phyloP scores from a whole-genome alignment of 92 coral and sea anemone genomes.

The Palythoa grandiflora region DNA sequence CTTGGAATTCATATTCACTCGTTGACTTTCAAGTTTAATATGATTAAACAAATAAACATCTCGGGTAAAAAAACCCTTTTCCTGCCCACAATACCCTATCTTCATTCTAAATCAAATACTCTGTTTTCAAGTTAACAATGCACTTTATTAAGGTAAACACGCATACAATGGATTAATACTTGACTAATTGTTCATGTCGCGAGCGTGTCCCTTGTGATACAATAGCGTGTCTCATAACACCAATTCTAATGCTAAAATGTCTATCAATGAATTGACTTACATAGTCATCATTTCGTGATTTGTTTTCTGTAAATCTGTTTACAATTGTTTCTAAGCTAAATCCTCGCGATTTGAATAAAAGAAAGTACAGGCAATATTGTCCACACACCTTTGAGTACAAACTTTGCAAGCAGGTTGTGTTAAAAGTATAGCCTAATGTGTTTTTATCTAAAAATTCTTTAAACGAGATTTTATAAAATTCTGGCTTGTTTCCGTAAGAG shows the following conservation, averaged over 20 bases:
- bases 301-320: neutral
- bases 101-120: neutral
- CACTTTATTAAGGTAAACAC: slow-evolving; percentile 15
- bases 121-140: slow-evolving; percentile 7
- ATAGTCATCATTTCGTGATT: neutral
- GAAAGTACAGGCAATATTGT: too few species aligned
- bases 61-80: neutral
- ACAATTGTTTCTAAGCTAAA: slow-evolving; percentile 33
- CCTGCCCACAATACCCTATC: neutral
- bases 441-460: neutral
- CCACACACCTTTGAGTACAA: too few species aligned
- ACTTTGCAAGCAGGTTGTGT: too few species aligned
- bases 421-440: neutral
- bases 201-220: slow-evolving; percentile 16
- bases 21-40: neutral
- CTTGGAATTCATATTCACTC: slow-evolving; percentile 10
- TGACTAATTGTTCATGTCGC: neutral
- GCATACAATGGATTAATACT: slow-evolving; percentile 13
- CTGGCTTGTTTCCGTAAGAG: too few species aligned
- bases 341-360: too few species aligned
- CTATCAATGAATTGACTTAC: neutral
- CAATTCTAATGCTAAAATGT: neutral
- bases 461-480: neutral
- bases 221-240: neutral
- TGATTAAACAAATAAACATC: neutral